Percentiles rank a stretch among this genome's conserved stretches.
phyloP scores from a whole-genome alignment of 1,140 invertebrate genomes.

The Papilio xuthus region DNA sequence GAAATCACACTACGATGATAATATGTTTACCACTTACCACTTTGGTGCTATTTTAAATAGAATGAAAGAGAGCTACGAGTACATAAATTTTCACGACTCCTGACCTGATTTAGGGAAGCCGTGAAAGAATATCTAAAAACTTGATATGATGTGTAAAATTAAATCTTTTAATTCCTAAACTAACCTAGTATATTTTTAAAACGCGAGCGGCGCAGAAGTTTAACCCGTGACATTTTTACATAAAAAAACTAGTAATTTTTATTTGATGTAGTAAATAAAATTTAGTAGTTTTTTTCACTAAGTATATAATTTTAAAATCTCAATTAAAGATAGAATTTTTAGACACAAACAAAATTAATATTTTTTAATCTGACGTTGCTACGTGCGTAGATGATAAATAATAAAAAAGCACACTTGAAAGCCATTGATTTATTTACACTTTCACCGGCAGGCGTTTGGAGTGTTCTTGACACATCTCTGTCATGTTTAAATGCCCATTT shows the following conservation, averaged over 20 bases:
- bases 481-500: constrained; percentile 34
- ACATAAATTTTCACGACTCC: background rate
- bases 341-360: background rate
- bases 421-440: constrained; percentile 63
- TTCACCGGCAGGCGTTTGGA: constrained; percentile 53
- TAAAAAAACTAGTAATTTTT: no score
- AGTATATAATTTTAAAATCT: no score
- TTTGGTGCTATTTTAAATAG: background rate
- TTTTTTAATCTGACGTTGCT: background rate
- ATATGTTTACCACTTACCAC: background rate
- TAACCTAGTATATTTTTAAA: no score
- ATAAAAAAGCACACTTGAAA: constrained; percentile 58
- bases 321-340: background rate
- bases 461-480: constrained; percentile 39
- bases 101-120: background rate
- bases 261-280: no score
- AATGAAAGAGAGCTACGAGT: background rate
- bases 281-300: no score
- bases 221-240: no score
- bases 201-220: no score
- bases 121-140: background rate
- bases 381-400: constrained; percentile 38
- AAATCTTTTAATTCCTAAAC: no score
- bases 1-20: background rate
- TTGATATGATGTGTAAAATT: no score